Conservation (phyloP, 2,888 invertebrate species). For the Glaucopsyche alexis region DNA sequence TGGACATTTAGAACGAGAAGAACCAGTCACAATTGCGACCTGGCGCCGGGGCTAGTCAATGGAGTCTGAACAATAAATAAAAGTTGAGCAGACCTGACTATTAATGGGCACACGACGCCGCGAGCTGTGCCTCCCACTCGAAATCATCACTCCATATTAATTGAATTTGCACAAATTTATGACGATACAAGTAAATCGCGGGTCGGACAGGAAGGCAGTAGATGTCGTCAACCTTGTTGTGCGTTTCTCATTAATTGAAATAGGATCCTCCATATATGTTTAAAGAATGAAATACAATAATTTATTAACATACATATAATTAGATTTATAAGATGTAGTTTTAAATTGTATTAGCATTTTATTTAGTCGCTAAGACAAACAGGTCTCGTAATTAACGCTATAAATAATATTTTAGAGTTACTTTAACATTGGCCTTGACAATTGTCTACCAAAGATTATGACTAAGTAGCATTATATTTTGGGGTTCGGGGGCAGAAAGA, state of each 20-base stretch:
- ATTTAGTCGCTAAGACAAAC: constrained; percentile 21
- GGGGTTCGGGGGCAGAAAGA: too few species aligned
- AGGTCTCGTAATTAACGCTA: constrained; percentile 10
- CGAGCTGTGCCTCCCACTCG: constrained; percentile 31
- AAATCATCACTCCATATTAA: constrained; percentile 34
- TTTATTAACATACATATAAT: neutral
- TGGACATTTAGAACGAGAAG: constrained; percentile 71
- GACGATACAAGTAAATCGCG: neutral
- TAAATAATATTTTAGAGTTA: constrained; percentile 18
- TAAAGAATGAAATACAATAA: constrained; percentile 13
- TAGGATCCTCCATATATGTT: neutral
- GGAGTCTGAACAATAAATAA: constrained; percentile 71
- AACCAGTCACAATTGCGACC: constrained; percentile 75
- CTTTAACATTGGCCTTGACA: neutral
- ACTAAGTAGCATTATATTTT: neutral
- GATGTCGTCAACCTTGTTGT: constrained; percentile 56
- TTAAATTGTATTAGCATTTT: constrained; percentile 25
- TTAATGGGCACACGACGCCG: constrained; percentile 50
- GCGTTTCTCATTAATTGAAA: constrained; percentile 41
- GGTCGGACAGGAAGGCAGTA: constrained; percentile 36
- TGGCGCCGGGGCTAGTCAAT: constrained; percentile 72
- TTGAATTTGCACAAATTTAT: constrained; percentile 2
- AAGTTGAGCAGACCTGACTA: constrained; percentile 63
- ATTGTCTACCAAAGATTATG: constrained; percentile 4
- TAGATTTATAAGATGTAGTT: neutral